Conservation (phyloP, 2,888 invertebrate species). For the Phlogophora meticulosa region DNA sequence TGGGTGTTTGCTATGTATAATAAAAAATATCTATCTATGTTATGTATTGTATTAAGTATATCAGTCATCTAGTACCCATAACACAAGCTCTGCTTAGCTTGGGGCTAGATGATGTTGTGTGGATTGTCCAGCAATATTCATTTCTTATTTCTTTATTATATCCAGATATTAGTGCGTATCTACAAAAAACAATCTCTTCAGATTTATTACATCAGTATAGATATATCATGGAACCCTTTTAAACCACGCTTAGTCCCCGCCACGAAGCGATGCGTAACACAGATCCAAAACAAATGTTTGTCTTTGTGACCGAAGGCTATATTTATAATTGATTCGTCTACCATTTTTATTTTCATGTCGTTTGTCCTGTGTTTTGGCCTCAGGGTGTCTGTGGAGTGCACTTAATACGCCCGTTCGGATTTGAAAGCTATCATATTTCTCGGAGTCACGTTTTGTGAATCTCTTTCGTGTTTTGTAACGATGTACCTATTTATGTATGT, state of each 20-base stretch:
- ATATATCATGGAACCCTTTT: slow-evolving; percentile 32
- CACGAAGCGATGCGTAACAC: slow-evolving; percentile 55
- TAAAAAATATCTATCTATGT: too few relatives aligned
- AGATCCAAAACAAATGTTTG: slow-evolving; percentile 64
- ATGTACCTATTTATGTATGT: neutral
- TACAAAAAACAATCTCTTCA: too few relatives aligned
- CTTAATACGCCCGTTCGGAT: slow-evolving; percentile 40
- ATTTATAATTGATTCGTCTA: slow-evolving; percentile 68
- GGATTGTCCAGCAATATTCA: too few relatives aligned
- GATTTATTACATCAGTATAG: too few relatives aligned
- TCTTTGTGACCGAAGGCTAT: slow-evolving; percentile 57
- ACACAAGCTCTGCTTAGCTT: too few relatives aligned
- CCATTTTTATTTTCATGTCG: slow-evolving; percentile 58
- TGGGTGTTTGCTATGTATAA: too few relatives aligned
- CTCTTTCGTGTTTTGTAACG: neutral
- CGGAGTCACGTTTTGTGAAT: neutral
- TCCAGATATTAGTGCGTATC: too few relatives aligned
- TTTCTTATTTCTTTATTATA: too few relatives aligned
- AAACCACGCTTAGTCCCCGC: slow-evolving; percentile 24
- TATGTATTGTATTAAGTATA: too few relatives aligned
- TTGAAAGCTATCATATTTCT: slow-evolving; percentile 30
- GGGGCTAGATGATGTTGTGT: too few relatives aligned
- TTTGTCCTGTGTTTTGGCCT: slow-evolving; percentile 51
- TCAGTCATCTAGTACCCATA: too few relatives aligned
- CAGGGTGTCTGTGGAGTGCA: slow-evolving; percentile 33